Percentiles rank a stretch among this genome's conserved stretches.
Conservation (phyloP, 2,888 invertebrate genomes). For the Philonicus albiceps region DNA sequence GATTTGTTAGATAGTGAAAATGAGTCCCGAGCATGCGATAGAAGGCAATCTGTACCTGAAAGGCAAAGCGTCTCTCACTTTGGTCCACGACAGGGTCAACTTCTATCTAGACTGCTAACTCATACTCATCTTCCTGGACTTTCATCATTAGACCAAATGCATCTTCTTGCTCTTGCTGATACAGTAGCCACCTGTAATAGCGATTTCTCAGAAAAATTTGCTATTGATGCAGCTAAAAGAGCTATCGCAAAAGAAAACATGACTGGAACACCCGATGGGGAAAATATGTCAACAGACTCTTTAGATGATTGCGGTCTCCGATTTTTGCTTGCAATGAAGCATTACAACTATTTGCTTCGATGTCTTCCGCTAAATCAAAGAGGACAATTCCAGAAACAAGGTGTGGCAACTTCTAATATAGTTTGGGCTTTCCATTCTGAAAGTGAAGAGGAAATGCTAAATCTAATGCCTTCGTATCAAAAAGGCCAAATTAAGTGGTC, state of each 20-base stretch:
- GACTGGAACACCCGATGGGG: constrained; percentile 65
- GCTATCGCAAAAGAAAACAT: constrained; percentile 73
- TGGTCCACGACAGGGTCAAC: constrained; percentile 84
- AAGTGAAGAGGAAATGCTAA: constrained; percentile 92
- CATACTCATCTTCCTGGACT: constrained; percentile 95
- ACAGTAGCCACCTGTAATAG: constrained; percentile 94
- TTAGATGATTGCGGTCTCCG: constrained; percentile 97
- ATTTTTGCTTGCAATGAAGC: constrained; percentile 96
- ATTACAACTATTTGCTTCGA: constrained; percentile 92
- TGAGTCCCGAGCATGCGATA: constrained; percentile 68
- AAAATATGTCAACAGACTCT: constrained; percentile 74
- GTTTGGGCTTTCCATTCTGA: constrained; percentile 99
- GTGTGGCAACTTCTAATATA: constrained; percentile 87
- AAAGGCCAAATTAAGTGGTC: constrained; percentile 89
- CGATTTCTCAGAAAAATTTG: constrained; percentile 84
- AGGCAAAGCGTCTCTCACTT: constrained; percentile 83
- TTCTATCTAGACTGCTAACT: constrained; percentile 88
- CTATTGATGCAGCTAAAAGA: constrained; percentile 73
- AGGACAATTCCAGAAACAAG: constrained; percentile 83
- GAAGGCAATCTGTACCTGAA: constrained; percentile 75
- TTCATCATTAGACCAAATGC: constrained; percentile 98
- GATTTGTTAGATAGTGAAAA: constrained; percentile 80
- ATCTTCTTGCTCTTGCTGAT: constrained; percentile 96
- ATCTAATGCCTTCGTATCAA: constrained; percentile 85
- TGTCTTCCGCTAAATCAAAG: constrained; percentile 92